Evolutionary conservation across 2,113 vertebrate genomes (phyloP).

Genomic region (Poeciliopsis retropinna): DNA sequence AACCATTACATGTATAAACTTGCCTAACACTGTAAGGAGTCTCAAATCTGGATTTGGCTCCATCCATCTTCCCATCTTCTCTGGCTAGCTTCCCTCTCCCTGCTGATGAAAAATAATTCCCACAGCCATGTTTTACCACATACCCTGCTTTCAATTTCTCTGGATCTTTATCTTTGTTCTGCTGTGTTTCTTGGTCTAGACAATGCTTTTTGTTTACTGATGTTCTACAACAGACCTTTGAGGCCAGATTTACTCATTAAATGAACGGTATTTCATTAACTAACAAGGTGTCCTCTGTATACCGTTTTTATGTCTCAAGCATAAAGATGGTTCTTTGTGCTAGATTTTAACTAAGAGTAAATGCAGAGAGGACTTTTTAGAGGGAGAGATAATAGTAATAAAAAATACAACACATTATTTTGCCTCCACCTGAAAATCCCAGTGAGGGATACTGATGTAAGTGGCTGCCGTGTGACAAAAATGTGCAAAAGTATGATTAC

Average conservation of each 20-base stretch:
- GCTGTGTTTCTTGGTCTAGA: background rate
- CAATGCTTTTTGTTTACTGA: background rate
- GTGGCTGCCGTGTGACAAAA: background rate
- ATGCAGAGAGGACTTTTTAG: background rate
- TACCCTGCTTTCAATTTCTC: background rate
- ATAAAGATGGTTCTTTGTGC: background rate
- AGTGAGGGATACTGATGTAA: background rate
- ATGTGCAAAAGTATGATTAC: background rate
- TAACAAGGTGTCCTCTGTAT: too few relatives aligned
- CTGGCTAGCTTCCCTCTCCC: background rate
- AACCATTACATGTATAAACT: background rate
- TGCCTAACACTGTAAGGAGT: too few relatives aligned
- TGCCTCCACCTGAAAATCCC: background rate
- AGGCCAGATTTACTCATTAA: background rate
- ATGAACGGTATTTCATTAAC: background rate
- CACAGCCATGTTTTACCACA: too few relatives aligned
- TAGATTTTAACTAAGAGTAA: background rate
- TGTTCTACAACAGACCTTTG: background rate
- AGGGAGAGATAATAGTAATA: too few relatives aligned
- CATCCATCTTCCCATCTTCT: background rate
- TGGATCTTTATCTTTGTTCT: background rate
- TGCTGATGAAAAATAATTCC: too few relatives aligned
- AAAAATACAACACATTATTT: background rate
- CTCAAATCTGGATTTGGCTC: background rate
- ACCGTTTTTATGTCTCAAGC: too few relatives aligned